Conservation (phyloP, 2,888 invertebrate species). For the Sesia bembeciformis region DNA sequence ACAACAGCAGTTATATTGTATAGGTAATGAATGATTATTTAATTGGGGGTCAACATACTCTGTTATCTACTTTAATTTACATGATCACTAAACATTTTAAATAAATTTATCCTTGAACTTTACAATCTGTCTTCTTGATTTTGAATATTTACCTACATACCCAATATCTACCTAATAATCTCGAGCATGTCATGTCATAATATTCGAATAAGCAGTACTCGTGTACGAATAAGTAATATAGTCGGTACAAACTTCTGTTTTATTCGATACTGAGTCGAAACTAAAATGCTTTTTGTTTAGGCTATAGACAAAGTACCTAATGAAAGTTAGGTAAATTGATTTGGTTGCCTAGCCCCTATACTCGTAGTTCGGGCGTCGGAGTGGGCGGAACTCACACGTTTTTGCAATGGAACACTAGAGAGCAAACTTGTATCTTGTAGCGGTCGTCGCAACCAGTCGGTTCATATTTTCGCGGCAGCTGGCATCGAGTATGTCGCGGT, state of each 20-base stretch:
- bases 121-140: constrained; percentile 3
- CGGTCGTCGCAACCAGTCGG: constrained; percentile 42
- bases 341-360: background rate
- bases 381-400: constrained; percentile 60
- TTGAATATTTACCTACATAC: too few species aligned
- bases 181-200: too few species aligned
- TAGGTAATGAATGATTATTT: constrained; percentile 33
- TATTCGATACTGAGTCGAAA: too few species aligned
- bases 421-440: constrained; percentile 38
- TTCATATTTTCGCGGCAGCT: constrained; percentile 64
- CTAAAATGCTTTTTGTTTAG: too few species aligned
- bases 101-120: constrained; percentile 18
- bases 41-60: constrained; percentile 51
- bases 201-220: too few species aligned
- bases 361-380: constrained; percentile 8
- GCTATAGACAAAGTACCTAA: too few species aligned
- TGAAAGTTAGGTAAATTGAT: too few species aligned
- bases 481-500: constrained; percentile 61
- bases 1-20: constrained; percentile 29
- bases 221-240: too few species aligned
- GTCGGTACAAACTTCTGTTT: too few species aligned
- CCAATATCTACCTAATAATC: too few species aligned
- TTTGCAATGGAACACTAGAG: constrained; percentile 28
- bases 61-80: constrained; percentile 10
- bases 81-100: constrained; percentile 7